Evolutionary conservation across 2,113 vertebrate species (phyloP).

Genomic region (Cyanistes caeruleus): DNA sequence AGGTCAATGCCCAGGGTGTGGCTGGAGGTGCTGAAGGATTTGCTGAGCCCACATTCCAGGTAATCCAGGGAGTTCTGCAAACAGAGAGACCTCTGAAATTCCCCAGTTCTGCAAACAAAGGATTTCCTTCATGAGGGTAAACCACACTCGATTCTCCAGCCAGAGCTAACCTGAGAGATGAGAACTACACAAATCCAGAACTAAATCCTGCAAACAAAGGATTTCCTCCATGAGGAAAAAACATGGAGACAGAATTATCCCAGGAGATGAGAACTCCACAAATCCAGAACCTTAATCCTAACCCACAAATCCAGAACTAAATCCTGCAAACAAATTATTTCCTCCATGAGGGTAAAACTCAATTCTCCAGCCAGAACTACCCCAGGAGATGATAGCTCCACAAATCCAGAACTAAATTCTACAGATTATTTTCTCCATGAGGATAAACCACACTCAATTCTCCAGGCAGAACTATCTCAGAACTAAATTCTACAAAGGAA

Average conservation of each 20-base stretch:
- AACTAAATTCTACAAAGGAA: neutral
- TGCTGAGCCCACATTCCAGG: constrained; percentile 81
- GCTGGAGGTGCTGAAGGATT: constrained; percentile 87
- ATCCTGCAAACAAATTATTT: neutral
- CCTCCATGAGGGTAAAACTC: neutral
- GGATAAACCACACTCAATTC: neutral
- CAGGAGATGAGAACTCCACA: neutral
- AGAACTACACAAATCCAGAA: neutral
- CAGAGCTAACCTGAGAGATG: neutral
- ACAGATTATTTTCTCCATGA: too few relatives aligned
- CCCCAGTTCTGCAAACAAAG: accelerated
- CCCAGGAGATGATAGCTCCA: neutral
- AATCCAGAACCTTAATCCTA: too few relatives aligned
- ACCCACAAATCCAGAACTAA: neutral
- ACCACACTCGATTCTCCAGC: accelerated
- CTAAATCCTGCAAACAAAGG: too few relatives aligned
- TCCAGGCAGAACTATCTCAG: neutral
- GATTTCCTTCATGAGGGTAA: accelerated
- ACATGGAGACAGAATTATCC: accelerated
- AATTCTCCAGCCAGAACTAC: neutral
- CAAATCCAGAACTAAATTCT: neutral
- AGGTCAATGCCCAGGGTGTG: constrained; percentile 86
- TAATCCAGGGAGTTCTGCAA: constrained; percentile 83
- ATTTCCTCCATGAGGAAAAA: neutral
- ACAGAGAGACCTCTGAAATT: neutral